Percentiles rank a stretch among this genome's conserved stretches.
Evolutionary conservation across 2,113 vertebrate species (phyloP).

Genomic region (Pimephales promelas): DNA sequence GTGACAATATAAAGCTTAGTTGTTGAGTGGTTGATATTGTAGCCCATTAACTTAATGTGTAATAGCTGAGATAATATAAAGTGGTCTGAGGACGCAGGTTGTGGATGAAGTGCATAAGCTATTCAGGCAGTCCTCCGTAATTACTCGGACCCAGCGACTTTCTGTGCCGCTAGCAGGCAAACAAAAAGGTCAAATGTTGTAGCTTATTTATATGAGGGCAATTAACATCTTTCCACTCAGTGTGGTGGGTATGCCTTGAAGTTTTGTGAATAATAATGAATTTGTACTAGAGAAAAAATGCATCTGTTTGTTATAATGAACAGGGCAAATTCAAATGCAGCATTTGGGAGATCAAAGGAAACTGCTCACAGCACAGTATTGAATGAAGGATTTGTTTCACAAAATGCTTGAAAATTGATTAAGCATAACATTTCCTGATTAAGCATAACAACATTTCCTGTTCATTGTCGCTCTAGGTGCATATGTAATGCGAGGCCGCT

Average conservation of each 20-base stretch:
- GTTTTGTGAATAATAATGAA: conserved; percentile 43
- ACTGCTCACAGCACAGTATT: neutral
- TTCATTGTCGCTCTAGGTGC: conserved; percentile 64
- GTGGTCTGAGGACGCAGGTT: conserved; percentile 32
- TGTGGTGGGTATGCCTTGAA: neutral
- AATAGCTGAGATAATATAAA: conserved; percentile 43
- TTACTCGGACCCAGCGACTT: conserved; percentile 21
- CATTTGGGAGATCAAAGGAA: conserved; percentile 9
- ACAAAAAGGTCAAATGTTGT: conserved; percentile 53
- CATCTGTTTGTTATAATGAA: neutral
- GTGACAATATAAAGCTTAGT: conserved; percentile 12
- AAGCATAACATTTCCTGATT: conserved; percentile 8
- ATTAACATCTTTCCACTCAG: conserved; percentile 39
- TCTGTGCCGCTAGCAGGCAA: neutral
- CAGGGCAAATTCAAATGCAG: neutral
- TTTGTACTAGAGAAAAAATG: neutral
- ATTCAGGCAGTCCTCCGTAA: conserved; percentile 41
- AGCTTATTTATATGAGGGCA: conserved; percentile 48
- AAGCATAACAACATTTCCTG: neutral
- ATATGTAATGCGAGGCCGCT: conserved; percentile 87
- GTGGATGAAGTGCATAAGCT: conserved; percentile 20
- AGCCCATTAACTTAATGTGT: conserved; percentile 36
- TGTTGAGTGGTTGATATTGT: conserved; percentile 39
- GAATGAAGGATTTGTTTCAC: conserved; percentile 2
- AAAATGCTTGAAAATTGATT: conserved; percentile 8